phyloP scores from a whole-genome alignment of 1,140 invertebrate genomes.

The Temnothorax curvispinosus region DNA sequence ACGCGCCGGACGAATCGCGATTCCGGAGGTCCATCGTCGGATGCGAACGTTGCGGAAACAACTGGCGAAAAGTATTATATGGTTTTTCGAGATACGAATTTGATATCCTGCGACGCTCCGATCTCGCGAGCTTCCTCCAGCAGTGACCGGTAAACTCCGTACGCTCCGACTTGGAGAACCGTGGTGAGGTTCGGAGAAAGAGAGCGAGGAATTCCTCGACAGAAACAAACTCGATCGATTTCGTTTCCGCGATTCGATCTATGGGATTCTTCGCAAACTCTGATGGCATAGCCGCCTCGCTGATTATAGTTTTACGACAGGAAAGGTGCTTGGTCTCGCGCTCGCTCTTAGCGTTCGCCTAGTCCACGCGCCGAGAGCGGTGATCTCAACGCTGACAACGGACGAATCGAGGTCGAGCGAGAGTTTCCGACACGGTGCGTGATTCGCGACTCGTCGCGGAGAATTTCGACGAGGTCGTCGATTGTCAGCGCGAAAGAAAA shows the following conservation, averaged over 20 bases:
- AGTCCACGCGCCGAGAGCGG: background rate
- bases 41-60: background rate
- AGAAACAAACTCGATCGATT: background rate
- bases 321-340: background rate
- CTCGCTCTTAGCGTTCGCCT: background rate
- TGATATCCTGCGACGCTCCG: background rate
- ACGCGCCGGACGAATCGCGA: slow-evolving; percentile 46
- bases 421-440: slow-evolving; percentile 41
- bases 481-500: slow-evolving; percentile 51
- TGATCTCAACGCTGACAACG: slow-evolving; percentile 50
- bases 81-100: background rate
- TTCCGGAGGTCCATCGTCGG: background rate
- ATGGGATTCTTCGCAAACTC: background rate
- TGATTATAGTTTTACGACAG: background rate
- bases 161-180: background rate
- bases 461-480: slow-evolving; percentile 55
- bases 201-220: background rate
- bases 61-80: background rate
- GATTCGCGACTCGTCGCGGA: slow-evolving; percentile 1
- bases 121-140: slow-evolving; percentile 17
- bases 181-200: background rate
- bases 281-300: no score
- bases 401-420: slow-evolving; percentile 52
- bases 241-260: background rate
- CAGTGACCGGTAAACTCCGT: slow-evolving; percentile 21